Percentiles rank a stretch among this genome's conserved stretches.
phyloP scores from a whole-genome alignment of 2,888 invertebrate genomes.

The Epistrophe eligans region DNA sequence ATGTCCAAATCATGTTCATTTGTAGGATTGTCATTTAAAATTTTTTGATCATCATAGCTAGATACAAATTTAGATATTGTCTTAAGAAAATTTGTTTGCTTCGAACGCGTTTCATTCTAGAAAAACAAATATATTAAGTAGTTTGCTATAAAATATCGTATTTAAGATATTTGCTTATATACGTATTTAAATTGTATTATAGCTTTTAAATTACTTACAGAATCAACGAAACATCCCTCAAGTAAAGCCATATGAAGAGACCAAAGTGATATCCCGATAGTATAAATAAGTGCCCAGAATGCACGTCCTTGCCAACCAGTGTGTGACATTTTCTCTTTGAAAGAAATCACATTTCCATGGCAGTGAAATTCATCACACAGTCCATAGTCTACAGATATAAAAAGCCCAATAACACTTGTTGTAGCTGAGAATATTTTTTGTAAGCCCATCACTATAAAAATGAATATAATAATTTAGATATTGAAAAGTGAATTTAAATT shows the following conservation, averaged over 20 bases:
- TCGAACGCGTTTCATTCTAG: constrained; percentile 50
- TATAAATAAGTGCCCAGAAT: constrained; percentile 86
- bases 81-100: constrained; percentile 66
- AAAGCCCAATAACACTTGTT: constrained; percentile 86
- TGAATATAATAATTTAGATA: not conserved
- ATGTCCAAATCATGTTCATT: constrained; percentile 15
- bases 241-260: constrained; percentile 83
- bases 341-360: constrained; percentile 84
- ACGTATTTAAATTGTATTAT: no score
- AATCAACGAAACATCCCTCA: constrained; percentile 77
- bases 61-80: constrained; percentile 74
- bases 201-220: no score
- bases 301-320: constrained; percentile 85
- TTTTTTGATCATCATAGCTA: constrained; percentile 61
- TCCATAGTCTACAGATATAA: constrained; percentile 87
- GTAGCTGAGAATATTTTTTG: constrained; percentile 86
- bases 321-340: constrained; percentile 78
- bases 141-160: no score
- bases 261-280: constrained; percentile 85
- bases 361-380: constrained; percentile 87
- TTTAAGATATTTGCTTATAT: no score
- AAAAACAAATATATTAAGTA: no score
- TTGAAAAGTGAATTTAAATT: not conserved
- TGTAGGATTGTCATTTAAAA: constrained; percentile 30
- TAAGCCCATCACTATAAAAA: constrained; percentile 85